Base-by-base conservation (phyloP, 2,113 vertebrate genomes). In the Tragelaphus scriptus region DNA sequence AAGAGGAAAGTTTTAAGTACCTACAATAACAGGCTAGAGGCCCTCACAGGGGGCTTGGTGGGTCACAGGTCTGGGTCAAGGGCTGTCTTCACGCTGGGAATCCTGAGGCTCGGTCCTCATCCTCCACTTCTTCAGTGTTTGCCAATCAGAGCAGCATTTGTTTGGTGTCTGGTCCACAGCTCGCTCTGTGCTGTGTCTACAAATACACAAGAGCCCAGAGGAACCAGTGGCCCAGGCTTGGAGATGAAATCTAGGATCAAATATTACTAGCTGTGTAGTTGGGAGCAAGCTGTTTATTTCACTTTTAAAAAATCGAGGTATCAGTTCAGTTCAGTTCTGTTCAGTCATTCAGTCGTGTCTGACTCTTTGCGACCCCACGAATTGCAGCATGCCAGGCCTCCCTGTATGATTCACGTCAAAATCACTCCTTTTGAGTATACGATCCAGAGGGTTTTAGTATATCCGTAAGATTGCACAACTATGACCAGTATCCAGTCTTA, bases 101-200 rank as follows among this genome's bases (percentile, higher is more conserved):
- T 25, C 58, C 19, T 0, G 47, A n/a, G 19, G 30, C 4, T 0
- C 0, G 0, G 68, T 3, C 36, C 71, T 2, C 0, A 3, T 32
- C 44, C 55, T 55, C 12, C 2, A 11, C 11, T 30, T 49, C 49
- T 25, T 81, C 28, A 55, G 71, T 0, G 0, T 28, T 17, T 32
- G 25, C 58, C 61, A 7, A 6, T n/a, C 17, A 17, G 63, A 55
- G 53, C 53, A 49, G 21, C n/a, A 8, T 85, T 30, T 40, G 21
- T 56, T 21, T 19, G 2, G 9, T 2, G 32, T 36, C 80, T 32
- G 55, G 59, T 4, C 36, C 53, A 17, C 17, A 3, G 5, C 19
- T 2, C 5, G 12, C n/a, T 53, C 26, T 21, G 36, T 3, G 17
- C 17, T 4, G 4, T 5, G 8, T 88, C 56, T 68, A 15, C 28